Percentiles rank a stretch among this genome's conserved stretches.
Evolutionary conservation across 1,140 invertebrate genomes (phyloP).

Genomic region (Caerostris extrusa): DNA sequence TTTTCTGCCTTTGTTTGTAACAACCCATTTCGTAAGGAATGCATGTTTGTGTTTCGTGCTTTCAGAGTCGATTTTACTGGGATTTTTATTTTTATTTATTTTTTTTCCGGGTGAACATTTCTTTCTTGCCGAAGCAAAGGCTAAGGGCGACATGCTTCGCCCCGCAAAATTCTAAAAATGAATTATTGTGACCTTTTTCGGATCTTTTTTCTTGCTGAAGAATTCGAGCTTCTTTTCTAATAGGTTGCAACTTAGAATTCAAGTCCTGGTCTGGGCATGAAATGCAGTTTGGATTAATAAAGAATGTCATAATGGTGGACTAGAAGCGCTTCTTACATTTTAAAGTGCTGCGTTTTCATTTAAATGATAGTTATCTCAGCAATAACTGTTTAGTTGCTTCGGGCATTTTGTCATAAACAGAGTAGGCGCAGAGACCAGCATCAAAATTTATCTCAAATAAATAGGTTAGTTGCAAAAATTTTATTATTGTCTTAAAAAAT

Average conservation of each 20-base stretch:
- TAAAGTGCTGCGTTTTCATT: background rate
- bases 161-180: constrained; percentile 39
- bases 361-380: too few species aligned
- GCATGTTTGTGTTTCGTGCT: background rate
- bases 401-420: too few species aligned
- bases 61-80: background rate
- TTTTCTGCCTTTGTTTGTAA: background rate
- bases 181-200: constrained; percentile 30
- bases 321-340: background rate
- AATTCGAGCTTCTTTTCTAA: background rate
- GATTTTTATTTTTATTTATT: background rate
- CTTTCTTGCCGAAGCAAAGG: background rate
- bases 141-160: background rate
- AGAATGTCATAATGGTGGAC: background rate
- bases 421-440: too few species aligned
- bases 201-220: background rate
- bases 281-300: background rate
- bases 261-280: background rate
- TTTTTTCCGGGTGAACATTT: constrained; percentile 30
- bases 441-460: too few species aligned
- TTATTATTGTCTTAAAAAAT: too few species aligned
- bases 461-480: too few species aligned
- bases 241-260: background rate
- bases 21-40: background rate
- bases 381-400: too few species aligned